These are phyloP conservation scores for Hylaeus volcanicus DNA, from an alignment of 1,140 invertebrate genomes.

Conservation along the genomic window DNA sequence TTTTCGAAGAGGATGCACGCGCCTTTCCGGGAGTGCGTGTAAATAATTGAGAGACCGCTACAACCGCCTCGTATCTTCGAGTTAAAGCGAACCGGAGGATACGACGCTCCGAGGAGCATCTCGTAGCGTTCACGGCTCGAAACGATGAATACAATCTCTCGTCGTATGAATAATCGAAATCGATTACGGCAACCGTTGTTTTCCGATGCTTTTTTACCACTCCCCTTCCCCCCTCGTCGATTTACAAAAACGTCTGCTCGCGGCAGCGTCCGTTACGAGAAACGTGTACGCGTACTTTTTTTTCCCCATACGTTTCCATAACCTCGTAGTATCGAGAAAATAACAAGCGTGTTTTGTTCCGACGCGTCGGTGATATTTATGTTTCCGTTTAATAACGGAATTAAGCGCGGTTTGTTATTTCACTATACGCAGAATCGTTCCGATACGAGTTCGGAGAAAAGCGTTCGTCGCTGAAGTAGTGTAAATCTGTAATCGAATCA, in stretches of 20 bases:
- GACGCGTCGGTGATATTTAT: constrained; percentile 1
- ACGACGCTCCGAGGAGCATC: not conserved
- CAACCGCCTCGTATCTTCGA: constrained; percentile 25
- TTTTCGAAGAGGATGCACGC: constrained; percentile 30
- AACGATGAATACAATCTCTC: constrained; percentile 11
- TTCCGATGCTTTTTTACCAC: not conserved
- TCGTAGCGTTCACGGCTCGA: no score
- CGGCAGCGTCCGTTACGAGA: no score
- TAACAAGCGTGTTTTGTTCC: not conserved
- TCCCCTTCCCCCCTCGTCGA: not conserved
- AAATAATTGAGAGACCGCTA: constrained; percentile 52
- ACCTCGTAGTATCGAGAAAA: not conserved
- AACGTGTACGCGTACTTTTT: not conserved
- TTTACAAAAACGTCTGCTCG: not conserved
- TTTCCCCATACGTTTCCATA: not conserved
- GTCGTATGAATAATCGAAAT: constrained; percentile 36
- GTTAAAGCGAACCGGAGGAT: not conserved
- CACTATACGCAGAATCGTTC: not conserved
- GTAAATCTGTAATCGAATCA: no score
- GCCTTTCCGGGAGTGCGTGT: constrained; percentile 43
- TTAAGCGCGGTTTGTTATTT: constrained; percentile 38
- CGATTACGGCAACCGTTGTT: constrained; percentile 28
- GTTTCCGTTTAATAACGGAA: constrained; percentile 38
- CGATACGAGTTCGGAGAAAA: no score
- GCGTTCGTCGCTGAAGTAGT: no score